Conservation (phyloP, 2,113 vertebrate genomes). For the Silurus meridionalis region DNA sequence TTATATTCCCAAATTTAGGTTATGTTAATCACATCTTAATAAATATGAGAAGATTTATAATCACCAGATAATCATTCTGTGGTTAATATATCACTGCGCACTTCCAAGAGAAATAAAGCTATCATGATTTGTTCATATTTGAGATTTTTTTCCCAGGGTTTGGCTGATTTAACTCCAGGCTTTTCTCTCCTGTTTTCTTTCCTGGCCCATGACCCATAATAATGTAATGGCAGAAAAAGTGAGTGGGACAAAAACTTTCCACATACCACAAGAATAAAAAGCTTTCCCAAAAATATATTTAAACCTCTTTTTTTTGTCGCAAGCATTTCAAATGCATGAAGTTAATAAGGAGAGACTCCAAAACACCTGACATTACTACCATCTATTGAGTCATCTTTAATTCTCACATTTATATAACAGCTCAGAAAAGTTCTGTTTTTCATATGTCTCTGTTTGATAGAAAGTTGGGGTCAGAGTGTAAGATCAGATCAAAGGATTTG, state of each 20-base stretch:
- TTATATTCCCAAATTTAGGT: not conserved
- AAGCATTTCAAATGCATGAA: not conserved
- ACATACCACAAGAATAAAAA: constrained; percentile 17
- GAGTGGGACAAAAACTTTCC: not conserved
- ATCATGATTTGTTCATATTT: constrained; percentile 32
- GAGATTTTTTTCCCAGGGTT: constrained; percentile 37
- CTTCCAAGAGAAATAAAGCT: constrained; percentile 34
- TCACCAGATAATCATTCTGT: constrained; percentile 9
- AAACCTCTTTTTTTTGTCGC: not conserved
- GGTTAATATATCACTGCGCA: constrained; percentile 19
- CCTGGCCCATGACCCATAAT: constrained; percentile 22
- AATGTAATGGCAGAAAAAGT: constrained; percentile 6
- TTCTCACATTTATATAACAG: too few relatives aligned
- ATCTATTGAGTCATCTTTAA: too few relatives aligned
- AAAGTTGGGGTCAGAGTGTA: too few relatives aligned
- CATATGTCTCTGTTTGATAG: too few relatives aligned
- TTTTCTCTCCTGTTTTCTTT: constrained; percentile 19
- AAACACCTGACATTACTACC: too few relatives aligned
- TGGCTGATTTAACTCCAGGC: constrained; percentile 36
- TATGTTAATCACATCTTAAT: not conserved
- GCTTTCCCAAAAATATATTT: not conserved
- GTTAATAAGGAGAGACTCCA: too few relatives aligned
- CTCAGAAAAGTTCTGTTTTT: too few relatives aligned
- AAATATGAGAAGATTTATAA: constrained; percentile 32
- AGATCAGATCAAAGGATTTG: too few relatives aligned